Conservation (phyloP, 92 coral and sea anemone genomes). For the Palythoa grandiflora region DNA sequence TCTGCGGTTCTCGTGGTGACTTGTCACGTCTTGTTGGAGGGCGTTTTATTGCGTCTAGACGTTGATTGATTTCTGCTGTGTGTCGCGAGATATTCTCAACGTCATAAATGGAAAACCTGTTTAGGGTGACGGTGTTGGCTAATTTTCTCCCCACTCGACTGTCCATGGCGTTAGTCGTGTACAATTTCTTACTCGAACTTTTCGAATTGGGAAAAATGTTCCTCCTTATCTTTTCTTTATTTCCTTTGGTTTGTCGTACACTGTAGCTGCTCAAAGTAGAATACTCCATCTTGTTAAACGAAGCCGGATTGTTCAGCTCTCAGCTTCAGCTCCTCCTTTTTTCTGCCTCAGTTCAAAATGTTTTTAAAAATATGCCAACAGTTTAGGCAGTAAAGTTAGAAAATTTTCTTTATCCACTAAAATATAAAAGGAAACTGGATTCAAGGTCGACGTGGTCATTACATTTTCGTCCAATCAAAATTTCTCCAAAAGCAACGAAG, state of each 20-base stretch:
- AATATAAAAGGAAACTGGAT: background rate
- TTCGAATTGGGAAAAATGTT: constrained; percentile 24
- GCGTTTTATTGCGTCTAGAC: background rate
- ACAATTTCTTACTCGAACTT: background rate
- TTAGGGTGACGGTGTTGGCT: constrained; percentile 17
- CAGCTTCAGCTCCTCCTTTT: background rate
- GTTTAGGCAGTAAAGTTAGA: background rate
- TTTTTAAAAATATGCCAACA: background rate
- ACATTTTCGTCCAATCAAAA: background rate
- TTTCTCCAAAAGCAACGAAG: too few relatives aligned
- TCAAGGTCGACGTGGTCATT: background rate
- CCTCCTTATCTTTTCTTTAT: background rate
- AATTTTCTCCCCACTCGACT: constrained; percentile 37
- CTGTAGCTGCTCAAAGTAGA: background rate
- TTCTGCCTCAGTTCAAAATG: background rate
- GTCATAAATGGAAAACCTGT: constrained; percentile 38
- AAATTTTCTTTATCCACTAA: background rate
- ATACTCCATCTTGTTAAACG: background rate
- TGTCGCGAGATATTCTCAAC: constrained; percentile 18
- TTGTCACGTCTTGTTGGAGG: constrained; percentile 16
- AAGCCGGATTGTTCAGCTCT: background rate
- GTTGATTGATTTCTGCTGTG: background rate
- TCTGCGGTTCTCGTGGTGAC: background rate
- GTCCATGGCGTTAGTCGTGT: constrained; percentile 6
- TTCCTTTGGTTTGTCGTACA: background rate